Percentiles rank a stretch among this genome's conserved stretches.
These are phyloP conservation scores for Squalus acanthias DNA, from an alignment of 2,797 vertebrate genomes.

Conservation along the genomic window DNA sequence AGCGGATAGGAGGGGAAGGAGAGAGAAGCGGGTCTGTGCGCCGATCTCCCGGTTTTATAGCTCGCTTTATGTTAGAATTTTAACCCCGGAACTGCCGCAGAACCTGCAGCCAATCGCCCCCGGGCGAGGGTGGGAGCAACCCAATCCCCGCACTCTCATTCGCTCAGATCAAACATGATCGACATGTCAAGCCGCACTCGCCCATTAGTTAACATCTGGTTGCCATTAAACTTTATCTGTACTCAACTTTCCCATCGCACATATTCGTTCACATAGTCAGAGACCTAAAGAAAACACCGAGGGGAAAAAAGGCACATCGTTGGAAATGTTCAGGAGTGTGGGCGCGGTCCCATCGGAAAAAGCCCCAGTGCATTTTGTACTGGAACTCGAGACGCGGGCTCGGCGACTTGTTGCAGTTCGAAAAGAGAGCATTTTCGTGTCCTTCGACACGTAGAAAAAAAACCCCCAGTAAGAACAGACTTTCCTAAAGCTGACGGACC, in stretches of 20 bases:
- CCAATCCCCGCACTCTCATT: neutral
- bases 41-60: slow-evolving; percentile 23
- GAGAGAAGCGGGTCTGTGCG: neutral
- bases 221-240: slow-evolving; percentile 10
- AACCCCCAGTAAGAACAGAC: neutral
- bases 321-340: neutral
- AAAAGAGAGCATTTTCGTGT: neutral
- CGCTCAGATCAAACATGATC: neutral
- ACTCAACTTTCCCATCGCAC: slow-evolving; percentile 8
- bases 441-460: neutral
- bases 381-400: too few relatives aligned
- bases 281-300: neutral
- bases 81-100: slow-evolving; percentile 2
- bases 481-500: neutral
- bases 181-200: neutral
- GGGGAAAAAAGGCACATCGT: too few relatives aligned
- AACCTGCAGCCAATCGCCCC: slow-evolving; percentile 22
- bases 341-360: neutral
- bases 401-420: neutral
- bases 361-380: neutral
- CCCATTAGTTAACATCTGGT: slow-evolving; percentile 5
- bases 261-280: neutral
- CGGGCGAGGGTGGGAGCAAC: neutral
- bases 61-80: neutral
- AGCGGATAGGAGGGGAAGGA: neutral